Evolutionary conservation across 2,113 vertebrate genomes (phyloP).

Genomic region (Charadrius vociferus): DNA sequence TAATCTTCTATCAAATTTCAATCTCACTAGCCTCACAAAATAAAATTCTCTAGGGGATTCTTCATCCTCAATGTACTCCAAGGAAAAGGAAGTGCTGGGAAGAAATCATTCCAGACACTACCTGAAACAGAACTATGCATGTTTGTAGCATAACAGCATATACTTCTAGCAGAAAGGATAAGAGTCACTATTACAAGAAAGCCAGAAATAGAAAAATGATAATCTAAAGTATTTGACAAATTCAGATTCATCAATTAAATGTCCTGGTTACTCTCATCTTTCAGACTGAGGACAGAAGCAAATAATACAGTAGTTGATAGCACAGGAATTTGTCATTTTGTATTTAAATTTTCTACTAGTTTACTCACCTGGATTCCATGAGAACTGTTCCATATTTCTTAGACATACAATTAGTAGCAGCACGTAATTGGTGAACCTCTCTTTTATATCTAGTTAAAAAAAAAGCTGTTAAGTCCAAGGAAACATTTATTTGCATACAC

Average conservation of each 20-base stretch:
- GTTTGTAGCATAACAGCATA: not conserved
- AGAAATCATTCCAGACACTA: not conserved
- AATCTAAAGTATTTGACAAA: not conserved
- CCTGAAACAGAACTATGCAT: not conserved
- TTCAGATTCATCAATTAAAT: not conserved
- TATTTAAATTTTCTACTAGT: not conserved
- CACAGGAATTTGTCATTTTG: not conserved
- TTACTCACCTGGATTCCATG: constrained; percentile 92
- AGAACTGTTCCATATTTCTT: constrained; percentile 99
- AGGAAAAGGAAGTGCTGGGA: not conserved
- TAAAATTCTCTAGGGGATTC: not conserved
- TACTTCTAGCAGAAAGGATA: not conserved
- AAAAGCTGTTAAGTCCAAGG: not conserved
- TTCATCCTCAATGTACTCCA: not conserved
- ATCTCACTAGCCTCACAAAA: not conserved
- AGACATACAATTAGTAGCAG: constrained; percentile 96
- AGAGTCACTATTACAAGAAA: not conserved
- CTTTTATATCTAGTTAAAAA: constrained; percentile 91
- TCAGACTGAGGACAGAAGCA: not conserved
- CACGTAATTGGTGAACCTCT: constrained; percentile 94
- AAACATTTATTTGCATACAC: not conserved
- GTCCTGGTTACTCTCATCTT: not conserved
- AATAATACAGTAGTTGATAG: not conserved
- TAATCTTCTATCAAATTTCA: not conserved
- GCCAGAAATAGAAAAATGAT: not conserved